phyloP scores from a whole-genome alignment of 1,140 invertebrate species.

The Aricia agestis region DNA sequence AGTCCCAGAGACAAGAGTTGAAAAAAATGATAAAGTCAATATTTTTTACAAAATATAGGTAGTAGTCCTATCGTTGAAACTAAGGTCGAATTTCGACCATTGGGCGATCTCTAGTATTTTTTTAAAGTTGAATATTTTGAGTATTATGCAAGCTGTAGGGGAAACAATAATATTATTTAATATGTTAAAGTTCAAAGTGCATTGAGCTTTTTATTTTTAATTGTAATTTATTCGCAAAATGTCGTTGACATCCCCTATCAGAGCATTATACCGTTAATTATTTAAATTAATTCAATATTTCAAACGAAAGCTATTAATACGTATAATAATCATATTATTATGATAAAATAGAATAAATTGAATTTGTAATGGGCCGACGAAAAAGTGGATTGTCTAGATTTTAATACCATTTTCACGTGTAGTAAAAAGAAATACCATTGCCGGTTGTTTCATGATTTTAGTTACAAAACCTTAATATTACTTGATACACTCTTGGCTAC shows the following conservation, averaged over 20 bases:
- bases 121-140: too few species aligned
- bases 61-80: too few species aligned
- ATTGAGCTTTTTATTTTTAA: not conserved
- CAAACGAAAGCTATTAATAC: not conserved
- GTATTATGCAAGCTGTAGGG: too few species aligned
- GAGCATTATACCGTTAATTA: not conserved
- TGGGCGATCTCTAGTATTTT: too few species aligned
- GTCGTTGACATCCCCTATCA: not conserved
- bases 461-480: too few species aligned
- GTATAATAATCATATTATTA: slow-evolving; percentile 1
- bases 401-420: not conserved
- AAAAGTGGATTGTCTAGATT: not conserved
- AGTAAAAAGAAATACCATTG: not conserved
- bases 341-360: not conserved
- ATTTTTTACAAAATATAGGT: too few species aligned
- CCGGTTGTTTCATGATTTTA: too few species aligned
- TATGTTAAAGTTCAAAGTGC: not conserved
- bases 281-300: not conserved
- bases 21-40: too few species aligned
- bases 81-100: too few species aligned
- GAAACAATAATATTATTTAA: not conserved
- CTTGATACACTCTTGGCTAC: too few species aligned
- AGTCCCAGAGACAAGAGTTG: too few species aligned
- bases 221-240: slow-evolving; percentile 1
- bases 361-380: not conserved